A percentile compares a stretch with the other conserved stretches of the same genome.
phyloP scores from a whole-genome alignment of 1,140 invertebrate genomes.

The Acromyrmex echinatior region DNA sequence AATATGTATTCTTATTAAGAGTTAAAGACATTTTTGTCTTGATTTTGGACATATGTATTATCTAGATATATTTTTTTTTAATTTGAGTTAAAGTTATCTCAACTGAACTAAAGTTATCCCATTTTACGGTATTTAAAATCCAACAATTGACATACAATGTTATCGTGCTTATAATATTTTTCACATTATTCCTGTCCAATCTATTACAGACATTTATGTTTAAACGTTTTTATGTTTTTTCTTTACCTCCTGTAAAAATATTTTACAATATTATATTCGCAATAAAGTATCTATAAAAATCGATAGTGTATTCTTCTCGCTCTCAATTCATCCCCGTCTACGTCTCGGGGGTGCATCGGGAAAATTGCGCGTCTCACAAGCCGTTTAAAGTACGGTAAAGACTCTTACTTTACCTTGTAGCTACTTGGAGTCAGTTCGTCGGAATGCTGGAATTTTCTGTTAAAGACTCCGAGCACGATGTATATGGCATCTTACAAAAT shows the following conservation, averaged over 20 bases:
- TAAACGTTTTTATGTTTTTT: no score
- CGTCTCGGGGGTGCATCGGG: neutral
- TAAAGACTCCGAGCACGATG: neutral
- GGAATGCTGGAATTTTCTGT: constrained; percentile 18
- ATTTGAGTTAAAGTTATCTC: no score
- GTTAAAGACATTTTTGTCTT: no score
- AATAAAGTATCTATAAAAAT: neutral
- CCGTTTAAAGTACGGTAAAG: neutral
- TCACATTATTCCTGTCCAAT: no score
- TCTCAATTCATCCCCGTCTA: neutral
- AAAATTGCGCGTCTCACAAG: neutral
- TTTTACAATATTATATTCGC: neutral
- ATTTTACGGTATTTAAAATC: no score
- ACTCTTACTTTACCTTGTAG: neutral
- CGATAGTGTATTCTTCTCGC: neutral
- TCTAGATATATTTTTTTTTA: no score
- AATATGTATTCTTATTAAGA: no score
- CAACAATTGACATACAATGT: no score
- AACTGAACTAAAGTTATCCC: no score
- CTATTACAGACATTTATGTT: no score
- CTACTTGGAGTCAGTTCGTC: neutral
- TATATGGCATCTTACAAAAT: constrained; percentile 22
- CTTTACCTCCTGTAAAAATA: neutral
- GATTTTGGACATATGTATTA: no score
- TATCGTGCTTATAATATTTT: no score